Conservation (phyloP, 2,797 vertebrate genomes). For the Falco berigora region DNA sequence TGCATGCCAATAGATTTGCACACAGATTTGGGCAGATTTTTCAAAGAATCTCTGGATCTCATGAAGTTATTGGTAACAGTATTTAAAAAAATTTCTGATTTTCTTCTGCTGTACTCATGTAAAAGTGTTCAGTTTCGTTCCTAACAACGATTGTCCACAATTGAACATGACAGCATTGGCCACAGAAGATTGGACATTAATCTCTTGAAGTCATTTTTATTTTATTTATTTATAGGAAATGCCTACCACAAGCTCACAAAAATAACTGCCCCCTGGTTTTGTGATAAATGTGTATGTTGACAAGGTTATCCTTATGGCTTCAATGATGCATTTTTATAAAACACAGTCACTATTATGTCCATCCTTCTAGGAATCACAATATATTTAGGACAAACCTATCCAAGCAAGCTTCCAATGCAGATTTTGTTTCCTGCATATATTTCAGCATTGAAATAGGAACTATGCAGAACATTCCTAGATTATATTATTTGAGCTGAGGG, state of each 20-base stretch:
- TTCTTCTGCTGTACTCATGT: not conserved
- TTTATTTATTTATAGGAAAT: not conserved
- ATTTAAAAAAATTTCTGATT: not conserved
- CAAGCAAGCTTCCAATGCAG: conserved; percentile 29
- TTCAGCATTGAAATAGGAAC: conserved; percentile 72
- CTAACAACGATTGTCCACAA: not conserved
- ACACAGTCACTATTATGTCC: not conserved
- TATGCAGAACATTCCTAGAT: not conserved
- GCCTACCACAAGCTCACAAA: not conserved
- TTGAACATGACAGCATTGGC: not conserved
- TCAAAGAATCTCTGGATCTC: not conserved
- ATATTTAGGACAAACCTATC: conserved; percentile 66
- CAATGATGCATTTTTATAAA: not conserved
- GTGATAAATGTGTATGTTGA: not conserved
- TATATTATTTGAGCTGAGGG: conserved; percentile 72
- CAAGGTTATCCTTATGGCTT: not conserved
- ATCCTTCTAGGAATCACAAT: conserved; percentile 27
- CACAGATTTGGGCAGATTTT: not conserved
- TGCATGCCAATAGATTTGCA: not conserved
- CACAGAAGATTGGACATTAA: not conserved
- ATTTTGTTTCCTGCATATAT: conserved; percentile 68
- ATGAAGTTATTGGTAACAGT: not conserved
- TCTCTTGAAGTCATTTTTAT: not conserved
- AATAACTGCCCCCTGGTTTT: not conserved
- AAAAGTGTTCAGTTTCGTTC: not conserved